These are phyloP conservation scores for Platyrinchus mystaceus DNA, from an alignment of 2,797 vertebrate genomes.

Conservation along the genomic window DNA sequence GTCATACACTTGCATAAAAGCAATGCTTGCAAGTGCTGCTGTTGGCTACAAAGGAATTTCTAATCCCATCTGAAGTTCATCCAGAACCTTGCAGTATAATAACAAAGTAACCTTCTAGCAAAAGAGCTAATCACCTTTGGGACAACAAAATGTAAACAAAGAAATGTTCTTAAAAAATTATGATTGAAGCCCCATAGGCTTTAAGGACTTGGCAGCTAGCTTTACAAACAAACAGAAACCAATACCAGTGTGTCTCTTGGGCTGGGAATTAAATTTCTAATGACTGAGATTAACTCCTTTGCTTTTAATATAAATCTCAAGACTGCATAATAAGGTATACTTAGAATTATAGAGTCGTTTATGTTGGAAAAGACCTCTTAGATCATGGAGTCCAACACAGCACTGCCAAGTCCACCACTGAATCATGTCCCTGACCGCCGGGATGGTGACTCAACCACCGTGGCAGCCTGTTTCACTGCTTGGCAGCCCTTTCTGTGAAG, in stretches of 20 bases:
- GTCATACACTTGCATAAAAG: neutral
- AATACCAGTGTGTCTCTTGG: neutral
- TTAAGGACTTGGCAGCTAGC: neutral
- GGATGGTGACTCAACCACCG: neutral
- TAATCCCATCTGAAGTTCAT: neutral
- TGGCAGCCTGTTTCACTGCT: neutral
- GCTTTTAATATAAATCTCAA: neutral
- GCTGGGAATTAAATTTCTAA: neutral
- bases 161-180: constrained; percentile 13
- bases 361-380: neutral
- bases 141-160: neutral
- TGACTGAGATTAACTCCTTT: neutral
- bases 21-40: neutral
- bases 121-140: constrained; percentile 8
- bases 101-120: constrained; percentile 3
- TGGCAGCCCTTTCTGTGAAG: neutral
- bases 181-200: neutral
- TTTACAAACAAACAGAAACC: neutral
- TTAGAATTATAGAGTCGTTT: neutral
- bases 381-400: neutral
- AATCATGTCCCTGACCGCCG: neutral
- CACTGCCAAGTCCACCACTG: neutral
- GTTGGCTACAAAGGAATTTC: neutral
- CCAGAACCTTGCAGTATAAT: neutral
- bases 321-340: neutral